Evolutionary conservation across 92 coral and sea anemone species (phyloP).

Genomic region (Epizoanthus fatuus): DNA sequence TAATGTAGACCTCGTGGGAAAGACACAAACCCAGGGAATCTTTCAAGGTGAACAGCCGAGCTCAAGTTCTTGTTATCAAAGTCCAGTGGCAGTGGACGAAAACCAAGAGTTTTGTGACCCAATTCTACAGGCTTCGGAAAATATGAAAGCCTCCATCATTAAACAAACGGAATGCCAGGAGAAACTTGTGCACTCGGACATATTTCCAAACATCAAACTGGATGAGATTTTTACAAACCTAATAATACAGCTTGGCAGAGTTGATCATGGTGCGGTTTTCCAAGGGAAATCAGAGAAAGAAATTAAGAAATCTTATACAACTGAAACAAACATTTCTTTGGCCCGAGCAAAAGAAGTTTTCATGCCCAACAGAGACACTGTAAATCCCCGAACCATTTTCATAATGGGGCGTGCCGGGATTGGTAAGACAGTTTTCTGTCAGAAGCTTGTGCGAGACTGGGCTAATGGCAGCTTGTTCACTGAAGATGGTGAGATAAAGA

Average conservation of each 20-base stretch:
- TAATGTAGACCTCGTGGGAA: no score
- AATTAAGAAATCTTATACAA: no score
- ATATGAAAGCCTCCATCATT: slow-evolving; percentile 32
- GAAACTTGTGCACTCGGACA: slow-evolving; percentile 44
- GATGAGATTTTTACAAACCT: slow-evolving; percentile 63
- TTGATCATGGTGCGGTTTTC: not conserved
- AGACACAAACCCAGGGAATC: no score
- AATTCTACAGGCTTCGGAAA: not conserved
- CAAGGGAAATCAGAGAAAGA: no score
- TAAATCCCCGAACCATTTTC: slow-evolving; percentile 62
- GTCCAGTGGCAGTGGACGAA: no score
- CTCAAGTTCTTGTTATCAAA: no score
- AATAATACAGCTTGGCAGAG: slow-evolving; percentile 57
- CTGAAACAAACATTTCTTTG: no score
- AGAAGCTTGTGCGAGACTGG: slow-evolving; percentile 64
- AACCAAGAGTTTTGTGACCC: no score
- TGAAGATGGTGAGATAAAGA: not conserved
- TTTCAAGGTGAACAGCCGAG: no score
- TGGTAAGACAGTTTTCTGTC: slow-evolving; percentile 67
- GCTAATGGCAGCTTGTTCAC: not conserved
- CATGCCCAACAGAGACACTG: slow-evolving; percentile 43
- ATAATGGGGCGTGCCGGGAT: slow-evolving; percentile 74
- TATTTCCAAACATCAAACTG: slow-evolving; percentile 33
- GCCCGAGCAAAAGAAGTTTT: slow-evolving; percentile 38
- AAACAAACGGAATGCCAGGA: slow-evolving; percentile 56